Evolutionary conservation across 2,113 vertebrate genomes (phyloP).

Genomic region (Noctilio leporinus): DNA sequence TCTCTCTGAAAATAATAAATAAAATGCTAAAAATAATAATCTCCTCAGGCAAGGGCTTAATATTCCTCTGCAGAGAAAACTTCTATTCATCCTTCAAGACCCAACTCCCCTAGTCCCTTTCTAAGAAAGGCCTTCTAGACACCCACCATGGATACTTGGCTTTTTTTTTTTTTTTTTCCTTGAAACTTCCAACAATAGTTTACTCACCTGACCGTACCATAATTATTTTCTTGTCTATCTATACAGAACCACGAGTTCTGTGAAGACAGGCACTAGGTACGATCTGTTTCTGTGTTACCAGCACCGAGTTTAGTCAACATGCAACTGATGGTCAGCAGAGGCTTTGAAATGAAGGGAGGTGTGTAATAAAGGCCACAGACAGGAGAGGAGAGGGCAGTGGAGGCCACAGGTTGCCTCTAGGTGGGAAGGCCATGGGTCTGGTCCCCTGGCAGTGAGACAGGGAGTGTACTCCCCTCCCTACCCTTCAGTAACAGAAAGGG

Average conservation of each 20-base stretch:
- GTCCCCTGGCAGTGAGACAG: not conserved
- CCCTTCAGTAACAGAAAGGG: not conserved
- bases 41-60: not conserved
- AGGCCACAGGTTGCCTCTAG: not conserved
- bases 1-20: no score
- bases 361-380: not conserved
- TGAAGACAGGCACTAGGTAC: fast-evolving
- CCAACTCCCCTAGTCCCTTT: not conserved
- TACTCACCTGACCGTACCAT: not conserved
- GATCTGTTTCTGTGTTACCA: not conserved
- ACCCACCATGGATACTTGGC: not conserved
- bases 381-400: not conserved
- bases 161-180: not conserved
- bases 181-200: not conserved
- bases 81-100: not conserved
- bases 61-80: not conserved
- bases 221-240: not conserved
- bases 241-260: not conserved
- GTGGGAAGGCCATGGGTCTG: not conserved
- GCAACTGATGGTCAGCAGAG: not conserved
- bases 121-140: not conserved
- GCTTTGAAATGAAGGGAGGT: not conserved
- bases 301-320: no score
- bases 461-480: no score
- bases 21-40: no score